Evolutionary conservation across 2,797 vertebrate species (phyloP).

Genomic region (Pelobates cultripes): DNA sequence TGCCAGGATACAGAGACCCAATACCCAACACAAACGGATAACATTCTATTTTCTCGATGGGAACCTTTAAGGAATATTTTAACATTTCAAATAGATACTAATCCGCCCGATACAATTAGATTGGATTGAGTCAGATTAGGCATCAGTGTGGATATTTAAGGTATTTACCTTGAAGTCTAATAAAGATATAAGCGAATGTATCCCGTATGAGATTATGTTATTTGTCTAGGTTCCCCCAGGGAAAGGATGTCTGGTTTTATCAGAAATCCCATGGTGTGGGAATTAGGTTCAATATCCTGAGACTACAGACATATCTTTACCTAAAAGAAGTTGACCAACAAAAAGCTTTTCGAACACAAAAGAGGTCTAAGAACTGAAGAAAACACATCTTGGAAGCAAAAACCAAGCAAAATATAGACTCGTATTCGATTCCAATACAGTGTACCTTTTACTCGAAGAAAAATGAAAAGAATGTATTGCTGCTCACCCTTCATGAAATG

Average conservation of each 20-base stretch:
- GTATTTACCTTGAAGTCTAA: constrained; percentile 40
- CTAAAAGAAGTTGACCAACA: neutral
- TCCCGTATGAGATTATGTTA: constrained; percentile 14
- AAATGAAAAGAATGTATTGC: no score
- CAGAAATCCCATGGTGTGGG: constrained; percentile 39
- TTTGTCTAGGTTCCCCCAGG: constrained; percentile 19
- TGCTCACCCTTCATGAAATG: no score
- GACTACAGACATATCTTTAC: constrained; percentile 9
- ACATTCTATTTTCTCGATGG: neutral
- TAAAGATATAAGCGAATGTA: constrained; percentile 24
- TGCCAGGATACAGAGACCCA: no score
- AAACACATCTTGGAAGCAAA: no score
- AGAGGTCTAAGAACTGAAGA: neutral
- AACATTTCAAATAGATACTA: constrained; percentile 10
- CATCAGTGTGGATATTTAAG: neutral
- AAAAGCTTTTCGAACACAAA: neutral
- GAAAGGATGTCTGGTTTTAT: constrained; percentile 42
- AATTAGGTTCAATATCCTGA: constrained; percentile 34
- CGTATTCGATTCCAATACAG: no score
- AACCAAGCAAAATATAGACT: no score
- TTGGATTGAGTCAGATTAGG: constrained; percentile 16
- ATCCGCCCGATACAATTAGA: constrained; percentile 33
- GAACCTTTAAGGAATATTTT: constrained; percentile 3
- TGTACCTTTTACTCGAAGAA: no score
- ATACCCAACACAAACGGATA: neutral